Base-by-base conservation (phyloP, 2,888 invertebrate species). In the Cryptosula pallasiana region DNA sequence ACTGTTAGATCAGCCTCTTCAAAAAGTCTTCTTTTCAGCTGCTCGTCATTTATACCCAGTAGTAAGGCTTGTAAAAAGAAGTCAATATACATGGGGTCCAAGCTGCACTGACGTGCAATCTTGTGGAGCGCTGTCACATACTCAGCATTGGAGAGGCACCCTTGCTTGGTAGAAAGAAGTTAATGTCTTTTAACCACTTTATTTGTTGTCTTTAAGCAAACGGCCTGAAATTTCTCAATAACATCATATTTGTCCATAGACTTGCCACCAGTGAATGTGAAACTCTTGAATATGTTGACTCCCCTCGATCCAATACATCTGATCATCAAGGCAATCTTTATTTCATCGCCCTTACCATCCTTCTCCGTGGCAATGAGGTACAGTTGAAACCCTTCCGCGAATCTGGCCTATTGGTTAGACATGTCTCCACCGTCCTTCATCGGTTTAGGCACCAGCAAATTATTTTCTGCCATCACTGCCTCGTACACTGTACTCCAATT, bases 221-320 rank as follows among this genome's bases (percentile, higher is more conserved):
- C 16, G 5, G 55, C 55, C 5, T 55, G 9, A 55, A 55, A 55
- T 25, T 55, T 55, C 23, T 55, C 55, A 13, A n/a, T 55, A 20
- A 55, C 55, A 55, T 55, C 55, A 55, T 55, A 55, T 55, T n/a
- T 55, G 55, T 55, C 55, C 25, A 13, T 55, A 3, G 55, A 55
- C n/a, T n/a, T n/a, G n/a, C n/a, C n/a, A n/a, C n/a, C n/a, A n/a
- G n/a, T n/a, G n/a, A n/a, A n/a, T n/a, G 55, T 13, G 55, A 55
- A 55, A 3, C 9, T 13, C 55, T 55, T 55, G 55, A 55, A 55
- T 5, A 55, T 55, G 55, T 55, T 25, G n/a, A 13, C n/a, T n/a
- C n/a, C n/a, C n/a, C n/a, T n/a, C n/a, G n/a, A n/a, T n/a, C n/a
- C n/a, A n/a, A n/a, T n/a, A n/a, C 55, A 55, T 55, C 55, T 55